Conservation (phyloP, 2,797 vertebrate species). For the Molothrus ater region DNA sequence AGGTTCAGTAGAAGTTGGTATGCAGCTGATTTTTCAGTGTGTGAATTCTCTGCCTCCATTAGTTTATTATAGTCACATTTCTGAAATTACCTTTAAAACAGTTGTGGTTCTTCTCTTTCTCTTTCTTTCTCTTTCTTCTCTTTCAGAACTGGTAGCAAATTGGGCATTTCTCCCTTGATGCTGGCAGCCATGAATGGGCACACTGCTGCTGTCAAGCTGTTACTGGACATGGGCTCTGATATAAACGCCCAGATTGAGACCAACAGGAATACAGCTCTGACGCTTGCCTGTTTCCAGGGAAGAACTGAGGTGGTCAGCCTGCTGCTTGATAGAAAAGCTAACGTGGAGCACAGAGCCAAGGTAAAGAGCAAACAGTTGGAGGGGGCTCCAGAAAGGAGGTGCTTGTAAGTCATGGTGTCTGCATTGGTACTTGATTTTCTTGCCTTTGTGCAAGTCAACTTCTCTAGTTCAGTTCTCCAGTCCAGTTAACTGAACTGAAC, state of each 20-base stretch:
- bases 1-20: not conserved
- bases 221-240: constrained; percentile 85
- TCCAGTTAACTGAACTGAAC: not conserved
- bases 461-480: not conserved
- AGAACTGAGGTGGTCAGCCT: constrained; percentile 84
- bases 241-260: constrained; percentile 86
- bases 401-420: rapidly evolving
- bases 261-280: constrained; percentile 84
- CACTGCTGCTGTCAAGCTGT: constrained; percentile 82
- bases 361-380: constrained; percentile 46
- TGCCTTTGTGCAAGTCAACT: not conserved
- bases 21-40: not conserved
- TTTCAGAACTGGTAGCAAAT: constrained; percentile 83
- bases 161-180: constrained; percentile 85
- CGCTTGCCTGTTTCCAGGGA: constrained; percentile 84
- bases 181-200: constrained; percentile 85
- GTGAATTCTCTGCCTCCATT: not conserved
- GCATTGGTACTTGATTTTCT: not conserved
- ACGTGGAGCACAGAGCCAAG: constrained; percentile 84
- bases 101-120: not conserved
- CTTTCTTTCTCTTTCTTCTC: not conserved
- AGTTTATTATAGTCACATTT: not conserved
- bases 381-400: not conserved
- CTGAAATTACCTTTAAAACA: not conserved
- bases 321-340: constrained; percentile 83